Conservation (phyloP, 2,888 invertebrate species). For the Melolontha melolontha region DNA sequence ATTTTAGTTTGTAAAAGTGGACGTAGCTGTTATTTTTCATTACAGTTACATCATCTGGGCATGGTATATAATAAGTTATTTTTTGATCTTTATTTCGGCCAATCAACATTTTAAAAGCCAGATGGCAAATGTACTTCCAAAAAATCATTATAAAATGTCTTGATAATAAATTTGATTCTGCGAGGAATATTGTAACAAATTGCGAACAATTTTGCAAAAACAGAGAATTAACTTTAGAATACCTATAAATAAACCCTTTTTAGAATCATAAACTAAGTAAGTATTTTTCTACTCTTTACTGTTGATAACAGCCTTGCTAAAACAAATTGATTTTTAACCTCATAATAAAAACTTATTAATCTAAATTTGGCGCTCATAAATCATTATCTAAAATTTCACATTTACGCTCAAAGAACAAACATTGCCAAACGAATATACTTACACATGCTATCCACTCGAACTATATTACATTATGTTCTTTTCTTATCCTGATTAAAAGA, state of each 20-base stretch:
- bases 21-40: too few relatives aligned
- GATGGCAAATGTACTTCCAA: background rate
- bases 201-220: background rate
- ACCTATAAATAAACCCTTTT: background rate
- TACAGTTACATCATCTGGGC: too few relatives aligned
- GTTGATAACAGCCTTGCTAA: background rate
- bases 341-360: slow-evolving; percentile 11
- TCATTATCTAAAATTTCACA: slow-evolving; percentile 24
- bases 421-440: slow-evolving; percentile 12
- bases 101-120: too few relatives aligned
- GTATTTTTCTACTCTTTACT: background rate
- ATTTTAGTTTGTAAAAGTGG: too few relatives aligned
- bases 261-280: background rate
- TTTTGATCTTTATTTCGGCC: too few relatives aligned
- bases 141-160: slow-evolving; percentile 1
- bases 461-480: slow-evolving; percentile 24
- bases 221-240: background rate
- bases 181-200: background rate
- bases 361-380: slow-evolving; percentile 16
- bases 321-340: slow-evolving; percentile 22
- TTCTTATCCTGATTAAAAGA: slow-evolving; percentile 25
- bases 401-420: slow-evolving; percentile 24
- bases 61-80: too few relatives aligned
- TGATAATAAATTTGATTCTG: too few relatives aligned
- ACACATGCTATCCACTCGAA: slow-evolving; percentile 3